Percentiles rank a stretch among this genome's conserved stretches.
These are phyloP conservation scores for Timema podura DNA, from an alignment of 2,888 invertebrate genomes.

Conservation along the genomic window DNA sequence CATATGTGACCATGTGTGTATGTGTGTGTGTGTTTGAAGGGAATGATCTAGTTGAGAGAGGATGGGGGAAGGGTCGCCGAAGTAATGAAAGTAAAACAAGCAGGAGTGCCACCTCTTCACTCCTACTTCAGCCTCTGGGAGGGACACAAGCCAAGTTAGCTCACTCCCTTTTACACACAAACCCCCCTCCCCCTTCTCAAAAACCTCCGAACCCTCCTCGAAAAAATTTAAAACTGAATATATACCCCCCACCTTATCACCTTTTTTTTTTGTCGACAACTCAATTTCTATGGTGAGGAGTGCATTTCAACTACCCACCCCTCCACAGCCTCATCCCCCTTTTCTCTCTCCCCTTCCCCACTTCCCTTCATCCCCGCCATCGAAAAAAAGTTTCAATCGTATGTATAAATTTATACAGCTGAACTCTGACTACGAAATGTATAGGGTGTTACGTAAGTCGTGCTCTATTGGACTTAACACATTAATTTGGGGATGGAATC, in stretches of 20 bases:
- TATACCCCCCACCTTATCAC: neutral
- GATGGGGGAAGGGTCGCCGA: neutral
- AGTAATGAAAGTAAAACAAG: slow-evolving; percentile 26
- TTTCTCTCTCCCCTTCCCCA: neutral
- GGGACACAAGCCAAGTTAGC: neutral
- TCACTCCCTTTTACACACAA: neutral
- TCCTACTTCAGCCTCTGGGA: neutral
- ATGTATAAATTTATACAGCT: too few relatives aligned
- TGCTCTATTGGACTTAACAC: too few relatives aligned
- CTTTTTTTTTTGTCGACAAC: slow-evolving; percentile 13
- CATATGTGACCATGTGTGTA: slow-evolving; percentile 19
- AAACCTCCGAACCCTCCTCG: too few relatives aligned
- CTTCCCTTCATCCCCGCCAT: neutral
- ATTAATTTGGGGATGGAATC: too few relatives aligned
- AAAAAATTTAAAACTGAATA: too few relatives aligned
- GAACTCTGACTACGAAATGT: too few relatives aligned
- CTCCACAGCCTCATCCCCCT: neutral
- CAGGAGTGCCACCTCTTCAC: slow-evolving; percentile 12
- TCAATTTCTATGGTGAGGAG: slow-evolving; percentile 4
- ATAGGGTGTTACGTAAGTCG: too few relatives aligned
- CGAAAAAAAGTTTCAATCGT: too few relatives aligned
- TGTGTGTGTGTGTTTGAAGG: slow-evolving; percentile 19
- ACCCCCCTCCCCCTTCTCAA: neutral
- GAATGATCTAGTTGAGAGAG: slow-evolving; percentile 2
- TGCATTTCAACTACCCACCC: slow-evolving; percentile 10